These are phyloP conservation scores for Lichenostomus cassidix DNA, from an alignment of 2,113 vertebrate species.

Conservation along the genomic window DNA sequence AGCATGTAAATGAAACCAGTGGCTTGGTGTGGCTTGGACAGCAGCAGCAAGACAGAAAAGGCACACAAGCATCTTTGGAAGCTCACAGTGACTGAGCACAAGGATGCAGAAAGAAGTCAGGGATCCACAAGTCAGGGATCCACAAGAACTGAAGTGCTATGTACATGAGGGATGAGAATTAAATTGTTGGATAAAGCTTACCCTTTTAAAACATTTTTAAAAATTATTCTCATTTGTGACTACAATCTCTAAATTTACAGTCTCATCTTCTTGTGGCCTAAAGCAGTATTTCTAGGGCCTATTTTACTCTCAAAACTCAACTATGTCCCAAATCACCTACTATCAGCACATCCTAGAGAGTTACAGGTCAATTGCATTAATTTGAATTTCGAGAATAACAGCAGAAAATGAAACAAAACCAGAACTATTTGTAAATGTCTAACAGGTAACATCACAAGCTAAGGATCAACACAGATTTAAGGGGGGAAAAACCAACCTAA, in stretches of 20 bases:
- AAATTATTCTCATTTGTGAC: neutral
- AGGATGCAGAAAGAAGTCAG: neutral
- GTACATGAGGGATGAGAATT: neutral
- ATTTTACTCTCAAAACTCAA: neutral
- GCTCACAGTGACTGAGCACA: neutral
- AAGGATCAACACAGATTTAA: neutral
- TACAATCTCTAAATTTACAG: neutral
- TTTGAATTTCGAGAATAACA: neutral
- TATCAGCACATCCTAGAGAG: neutral
- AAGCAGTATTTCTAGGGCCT: neutral
- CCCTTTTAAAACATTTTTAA: neutral
- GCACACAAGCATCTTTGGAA: fast-evolving
- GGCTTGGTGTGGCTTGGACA: neutral
- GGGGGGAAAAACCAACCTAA: neutral
- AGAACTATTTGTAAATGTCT: neutral
- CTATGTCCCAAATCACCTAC: neutral
- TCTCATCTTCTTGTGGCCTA: neutral
- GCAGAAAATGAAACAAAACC: neutral
- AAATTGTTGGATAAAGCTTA: neutral
- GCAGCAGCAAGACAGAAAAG: neutral
- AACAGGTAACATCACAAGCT: neutral
- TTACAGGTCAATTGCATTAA: neutral
- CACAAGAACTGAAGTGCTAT: neutral
- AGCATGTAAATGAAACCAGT: neutral
- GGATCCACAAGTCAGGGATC: neutral